These are phyloP conservation scores for Pseudomyrmex gracilis DNA, from an alignment of 1,140 invertebrate species.

Conservation along the genomic window DNA sequence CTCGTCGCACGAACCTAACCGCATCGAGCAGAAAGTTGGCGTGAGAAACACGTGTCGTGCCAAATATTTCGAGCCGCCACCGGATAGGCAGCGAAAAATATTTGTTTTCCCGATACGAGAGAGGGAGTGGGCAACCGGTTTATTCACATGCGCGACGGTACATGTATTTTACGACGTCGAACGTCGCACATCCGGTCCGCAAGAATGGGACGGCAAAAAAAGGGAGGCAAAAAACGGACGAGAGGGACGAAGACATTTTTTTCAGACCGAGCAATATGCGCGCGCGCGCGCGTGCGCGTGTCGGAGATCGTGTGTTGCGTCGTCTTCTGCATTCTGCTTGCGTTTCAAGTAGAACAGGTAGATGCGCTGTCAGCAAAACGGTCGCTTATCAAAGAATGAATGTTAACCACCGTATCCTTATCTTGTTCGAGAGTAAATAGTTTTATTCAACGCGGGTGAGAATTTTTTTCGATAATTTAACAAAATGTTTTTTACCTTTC, in stretches of 20 bases:
- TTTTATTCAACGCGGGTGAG: background rate
- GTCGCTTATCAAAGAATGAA: background rate
- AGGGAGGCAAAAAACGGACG: slow-evolving; percentile 7
- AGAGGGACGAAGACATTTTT: background rate
- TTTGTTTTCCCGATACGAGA: slow-evolving; percentile 41
- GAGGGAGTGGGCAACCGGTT: slow-evolving; percentile 11
- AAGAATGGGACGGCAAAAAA: slow-evolving; percentile 14
- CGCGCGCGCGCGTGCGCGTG: background rate
- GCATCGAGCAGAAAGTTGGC: background rate
- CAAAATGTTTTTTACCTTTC: slow-evolving; percentile 10
- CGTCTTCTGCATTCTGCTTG: background rate
- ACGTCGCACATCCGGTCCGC: background rate
- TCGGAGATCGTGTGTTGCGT: background rate
- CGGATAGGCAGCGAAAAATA: slow-evolving; percentile 33
- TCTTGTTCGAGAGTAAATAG: background rate
- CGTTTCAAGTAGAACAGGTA: background rate
- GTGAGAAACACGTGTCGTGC: background rate
- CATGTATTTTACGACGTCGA: slow-evolving; percentile 34
- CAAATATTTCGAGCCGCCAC: slow-evolving; percentile 39
- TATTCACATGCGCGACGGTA: slow-evolving; percentile 7
- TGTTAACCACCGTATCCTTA: background rate
- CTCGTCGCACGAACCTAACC: background rate
- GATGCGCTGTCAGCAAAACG: background rate
- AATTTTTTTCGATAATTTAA: slow-evolving; percentile 26
- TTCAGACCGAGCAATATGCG: background rate